Percentiles rank a stretch among this genome's conserved stretches.
Evolutionary conservation across 2,113 vertebrate species (phyloP).

Genomic region (Solenodon paradoxus): DNA sequence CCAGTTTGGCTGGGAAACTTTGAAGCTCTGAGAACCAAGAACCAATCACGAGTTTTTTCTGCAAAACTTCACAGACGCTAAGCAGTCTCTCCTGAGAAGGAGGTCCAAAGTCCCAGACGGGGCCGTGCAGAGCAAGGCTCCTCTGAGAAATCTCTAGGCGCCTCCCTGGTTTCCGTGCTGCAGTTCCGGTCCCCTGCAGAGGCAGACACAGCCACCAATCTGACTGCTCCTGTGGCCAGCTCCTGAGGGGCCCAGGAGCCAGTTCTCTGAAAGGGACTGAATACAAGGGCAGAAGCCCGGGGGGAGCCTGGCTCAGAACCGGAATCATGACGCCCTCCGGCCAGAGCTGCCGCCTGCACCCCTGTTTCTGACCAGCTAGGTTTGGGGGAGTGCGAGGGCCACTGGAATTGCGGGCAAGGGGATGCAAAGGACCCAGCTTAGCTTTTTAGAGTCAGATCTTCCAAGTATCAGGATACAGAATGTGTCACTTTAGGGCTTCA

Average conservation of each 20-base stretch:
- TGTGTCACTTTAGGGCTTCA: too few relatives aligned
- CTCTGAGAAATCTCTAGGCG: not conserved
- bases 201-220: too few relatives aligned
- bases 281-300: too few relatives aligned
- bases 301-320: not conserved
- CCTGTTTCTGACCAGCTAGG: accelerated
- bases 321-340: not conserved
- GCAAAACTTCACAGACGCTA: not conserved
- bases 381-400: not conserved
- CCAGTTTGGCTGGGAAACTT: too few relatives aligned
- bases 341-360: too few relatives aligned
- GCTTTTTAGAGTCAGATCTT: not conserved
- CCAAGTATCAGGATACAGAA: not conserved
- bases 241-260: accelerated
- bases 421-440: too few relatives aligned
- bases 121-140: not conserved
- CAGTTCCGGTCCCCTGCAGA: too few relatives aligned
- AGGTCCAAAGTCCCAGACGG: accelerated
- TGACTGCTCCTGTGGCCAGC: not conserved
- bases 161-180: too few relatives aligned
- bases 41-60: too few relatives aligned
- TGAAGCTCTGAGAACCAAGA: too few relatives aligned
- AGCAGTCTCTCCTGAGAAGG: not conserved
- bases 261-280: not conserved
- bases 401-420: not conserved